Evolutionary conservation across 2,888 invertebrate species (phyloP).

Genomic region (Zygogramma bicolorata): DNA sequence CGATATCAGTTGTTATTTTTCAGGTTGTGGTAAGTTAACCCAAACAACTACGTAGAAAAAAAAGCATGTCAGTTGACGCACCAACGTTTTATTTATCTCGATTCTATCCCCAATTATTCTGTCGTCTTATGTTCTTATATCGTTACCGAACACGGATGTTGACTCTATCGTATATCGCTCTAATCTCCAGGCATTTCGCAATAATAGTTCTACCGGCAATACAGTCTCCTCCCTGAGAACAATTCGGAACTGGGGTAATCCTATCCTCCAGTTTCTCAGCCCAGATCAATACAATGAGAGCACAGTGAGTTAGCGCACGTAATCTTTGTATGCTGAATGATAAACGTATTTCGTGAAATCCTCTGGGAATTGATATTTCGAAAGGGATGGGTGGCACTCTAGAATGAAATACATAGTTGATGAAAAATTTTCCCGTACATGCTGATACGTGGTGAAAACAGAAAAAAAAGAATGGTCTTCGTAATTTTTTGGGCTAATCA

Average conservation of each 20-base stretch:
- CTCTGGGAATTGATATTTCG: not conserved
- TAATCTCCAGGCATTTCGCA: not conserved
- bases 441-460: too few relatives aligned
- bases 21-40: too few relatives aligned
- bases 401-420: too few relatives aligned
- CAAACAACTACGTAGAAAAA: too few relatives aligned
- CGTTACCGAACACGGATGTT: not conserved
- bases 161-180: not conserved
- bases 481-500: too few relatives aligned
- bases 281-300: not conserved
- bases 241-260: not conserved
- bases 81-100: too few relatives aligned
- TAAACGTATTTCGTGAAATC: not conserved
- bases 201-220: not conserved
- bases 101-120: too few relatives aligned
- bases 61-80: too few relatives aligned
- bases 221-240: not conserved
- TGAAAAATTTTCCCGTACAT: too few relatives aligned
- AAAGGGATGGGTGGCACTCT: not conserved
- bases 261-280: not conserved
- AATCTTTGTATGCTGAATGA: not conserved
- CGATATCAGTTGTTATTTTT: too few relatives aligned
- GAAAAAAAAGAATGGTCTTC: too few relatives aligned
- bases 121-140: too few relatives aligned
- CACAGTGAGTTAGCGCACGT: not conserved